Conservation (phyloP, 2,888 invertebrate genomes). For the Slavum lentiscoides region DNA sequence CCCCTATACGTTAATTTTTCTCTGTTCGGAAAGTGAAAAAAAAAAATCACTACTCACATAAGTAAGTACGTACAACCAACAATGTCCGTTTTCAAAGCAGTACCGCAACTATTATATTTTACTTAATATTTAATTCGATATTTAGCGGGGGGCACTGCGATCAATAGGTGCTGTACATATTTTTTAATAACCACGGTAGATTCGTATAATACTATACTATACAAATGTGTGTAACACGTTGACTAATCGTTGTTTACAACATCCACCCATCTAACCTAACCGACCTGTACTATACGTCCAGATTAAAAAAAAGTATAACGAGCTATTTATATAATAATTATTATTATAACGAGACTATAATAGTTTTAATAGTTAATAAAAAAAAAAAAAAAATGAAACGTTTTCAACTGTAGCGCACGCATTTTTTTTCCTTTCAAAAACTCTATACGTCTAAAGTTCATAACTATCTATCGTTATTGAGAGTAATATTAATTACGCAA, state of each 20-base stretch:
- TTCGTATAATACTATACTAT: too few species aligned
- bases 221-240: background rate
- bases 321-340: background rate
- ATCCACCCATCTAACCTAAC: background rate
- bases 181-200: too few species aligned
- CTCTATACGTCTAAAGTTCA: slow-evolving; percentile 5
- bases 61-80: too few species aligned
- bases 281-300: background rate
- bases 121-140: too few species aligned
- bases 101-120: too few species aligned
- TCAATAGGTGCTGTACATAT: too few species aligned
- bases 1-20: too few species aligned
- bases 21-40: too few species aligned
- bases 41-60: too few species aligned
- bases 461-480: background rate
- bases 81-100: too few species aligned
- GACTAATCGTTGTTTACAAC: background rate
- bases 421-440: background rate
- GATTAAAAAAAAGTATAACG: background rate
- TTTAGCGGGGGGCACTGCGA: too few species aligned
- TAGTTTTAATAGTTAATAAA: background rate
- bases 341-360: background rate
- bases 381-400: too few species aligned
- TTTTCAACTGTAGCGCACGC: background rate
- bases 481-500: background rate